Evolutionary conservation across 2,888 invertebrate genomes (phyloP).

Genomic region (Onthophagus sagittarius): DNA sequence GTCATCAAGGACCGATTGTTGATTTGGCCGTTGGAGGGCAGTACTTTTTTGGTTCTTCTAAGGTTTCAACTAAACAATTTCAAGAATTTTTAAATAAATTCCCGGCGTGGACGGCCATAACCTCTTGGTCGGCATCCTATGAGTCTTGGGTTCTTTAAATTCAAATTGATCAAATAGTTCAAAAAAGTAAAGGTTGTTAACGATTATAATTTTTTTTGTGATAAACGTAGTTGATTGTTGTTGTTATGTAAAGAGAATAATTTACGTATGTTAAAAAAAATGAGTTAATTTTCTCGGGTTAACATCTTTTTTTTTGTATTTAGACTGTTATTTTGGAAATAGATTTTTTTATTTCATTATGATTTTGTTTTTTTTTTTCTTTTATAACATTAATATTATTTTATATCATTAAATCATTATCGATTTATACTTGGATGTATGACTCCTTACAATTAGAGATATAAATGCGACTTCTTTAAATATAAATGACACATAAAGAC

Average conservation of each 20-base stretch:
- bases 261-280: background rate
- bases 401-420: no score
- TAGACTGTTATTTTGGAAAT: background rate
- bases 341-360: background rate
- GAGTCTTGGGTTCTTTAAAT: constrained; percentile 54
- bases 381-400: background rate
- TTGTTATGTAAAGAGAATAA: background rate
- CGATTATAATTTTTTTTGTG: background rate
- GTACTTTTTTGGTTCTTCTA: constrained; percentile 54
- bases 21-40: constrained; percentile 62
- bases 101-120: constrained; percentile 62
- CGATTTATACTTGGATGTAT: no score
- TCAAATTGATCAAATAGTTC: background rate
- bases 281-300: background rate
- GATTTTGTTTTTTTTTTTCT: background rate
- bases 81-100: constrained; percentile 56
- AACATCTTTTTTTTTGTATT: background rate
- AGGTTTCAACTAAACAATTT: constrained; percentile 51
- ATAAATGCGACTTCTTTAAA: background rate
- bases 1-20: constrained; percentile 48
- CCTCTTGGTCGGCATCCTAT: constrained; percentile 68
- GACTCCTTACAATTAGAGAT: background rate
- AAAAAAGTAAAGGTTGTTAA: background rate
- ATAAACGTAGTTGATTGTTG: background rate
- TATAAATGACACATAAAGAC: background rate